Base-by-base conservation (phyloP, 2,888 invertebrate species). In the Galerucella nymphaeae region DNA sequence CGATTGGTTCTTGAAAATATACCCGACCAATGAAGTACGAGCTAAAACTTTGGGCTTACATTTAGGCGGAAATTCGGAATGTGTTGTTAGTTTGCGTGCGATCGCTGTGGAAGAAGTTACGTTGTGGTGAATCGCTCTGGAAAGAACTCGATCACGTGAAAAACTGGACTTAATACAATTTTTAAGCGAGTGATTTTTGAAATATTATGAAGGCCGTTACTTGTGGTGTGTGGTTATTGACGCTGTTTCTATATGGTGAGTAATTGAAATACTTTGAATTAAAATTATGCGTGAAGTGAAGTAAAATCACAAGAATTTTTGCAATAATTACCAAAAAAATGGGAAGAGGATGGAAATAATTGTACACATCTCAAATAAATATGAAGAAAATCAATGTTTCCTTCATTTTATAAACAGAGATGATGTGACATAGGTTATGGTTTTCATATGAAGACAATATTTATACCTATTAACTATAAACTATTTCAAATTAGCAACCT, bases 1-100 rank as follows among this genome's bases (percentile, higher is more conserved):
- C 78, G 77, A 84, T 85, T 85, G 85, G 85, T 68, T 72, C 80
- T 69, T 69, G 79, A 75, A 76, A 76, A 79, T 79, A 80, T 81
- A 79, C 82, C 80, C 80, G 77, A 73, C 84, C 85, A 85, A 85
- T 85, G 80, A 72, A 72, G 74, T 71, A 70, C 63, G 79, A 77
- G 75, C 78, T 76, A 79, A 80, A 65, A 75, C 72, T 77, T 71
- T 55, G 62, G 66, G 76, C 75, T 74, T 70, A 65, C 69, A 53
- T 73, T 74, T 72, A 73, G 72, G 76, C 68, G 71, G 70, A 75
- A 78, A 74, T 65, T 75, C 67, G 72, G 76, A 77, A 76, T 78
- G 74, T 80, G 80, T 80, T 81, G 79, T 75, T 68, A 74, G 74
- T 74, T 74, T 65, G 81, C 80, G 80, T 71, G 72, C 75, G 76